Percentiles rank a stretch among this genome's conserved stretches.
These are phyloP conservation scores for Pavo muticus DNA, from an alignment of 2,113 vertebrate genomes.

Conservation along the genomic window DNA sequence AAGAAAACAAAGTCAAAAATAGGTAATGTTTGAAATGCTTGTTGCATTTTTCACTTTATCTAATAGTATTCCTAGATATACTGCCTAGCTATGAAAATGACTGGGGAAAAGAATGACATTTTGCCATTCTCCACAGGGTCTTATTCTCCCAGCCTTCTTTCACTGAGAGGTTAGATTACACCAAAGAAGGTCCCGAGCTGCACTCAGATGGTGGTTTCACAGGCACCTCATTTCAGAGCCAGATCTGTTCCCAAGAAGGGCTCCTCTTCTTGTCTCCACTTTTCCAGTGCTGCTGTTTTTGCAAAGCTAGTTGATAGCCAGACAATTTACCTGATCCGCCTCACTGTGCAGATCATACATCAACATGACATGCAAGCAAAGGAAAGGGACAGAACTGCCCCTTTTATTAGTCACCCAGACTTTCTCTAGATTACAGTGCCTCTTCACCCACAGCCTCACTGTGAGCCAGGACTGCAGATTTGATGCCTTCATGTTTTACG, in stretches of 20 bases:
- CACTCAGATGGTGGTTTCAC: not conserved
- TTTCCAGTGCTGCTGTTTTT: not conserved
- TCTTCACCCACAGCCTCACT: not conserved
- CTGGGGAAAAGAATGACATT: not conserved
- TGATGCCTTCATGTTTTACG: not conserved
- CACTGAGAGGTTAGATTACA: not conserved
- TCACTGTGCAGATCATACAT: not conserved
- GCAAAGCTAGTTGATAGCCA: not conserved
- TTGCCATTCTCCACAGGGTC: not conserved
- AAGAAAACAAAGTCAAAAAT: not conserved
- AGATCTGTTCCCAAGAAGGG: rapidly evolving
- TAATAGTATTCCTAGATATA: not conserved
- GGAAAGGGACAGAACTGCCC: not conserved
- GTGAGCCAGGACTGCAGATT: not conserved
- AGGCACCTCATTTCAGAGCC: not conserved
- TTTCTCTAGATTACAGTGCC: not conserved
- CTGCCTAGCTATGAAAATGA: not conserved
- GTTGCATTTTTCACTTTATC: not conserved
- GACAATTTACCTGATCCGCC: not conserved
- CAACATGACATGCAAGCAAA: not conserved
- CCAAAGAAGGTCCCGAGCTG: rapidly evolving
- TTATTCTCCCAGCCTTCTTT: not conserved
- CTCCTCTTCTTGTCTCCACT: not conserved
- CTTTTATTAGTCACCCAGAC: not conserved
- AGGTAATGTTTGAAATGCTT: not conserved